phyloP scores from a whole-genome alignment of 2,113 vertebrate species.

The Malurus elegans region DNA sequence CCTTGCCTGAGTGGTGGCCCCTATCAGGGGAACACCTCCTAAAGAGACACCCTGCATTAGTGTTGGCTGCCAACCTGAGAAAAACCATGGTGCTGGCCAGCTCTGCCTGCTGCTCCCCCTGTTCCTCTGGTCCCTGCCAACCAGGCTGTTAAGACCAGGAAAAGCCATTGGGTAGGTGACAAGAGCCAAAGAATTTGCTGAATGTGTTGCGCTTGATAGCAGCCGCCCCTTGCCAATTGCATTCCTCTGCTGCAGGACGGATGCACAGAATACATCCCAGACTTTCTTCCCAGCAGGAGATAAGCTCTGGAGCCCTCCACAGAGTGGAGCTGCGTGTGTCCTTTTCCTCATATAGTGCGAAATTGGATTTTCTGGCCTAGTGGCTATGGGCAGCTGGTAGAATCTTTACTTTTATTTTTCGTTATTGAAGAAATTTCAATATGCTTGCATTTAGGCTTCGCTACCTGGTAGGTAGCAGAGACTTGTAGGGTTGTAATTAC shows the following conservation, averaged over 20 bases:
- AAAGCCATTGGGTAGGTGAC: conserved; percentile 36
- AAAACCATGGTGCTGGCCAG: conserved; percentile 30
- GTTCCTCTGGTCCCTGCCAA: background rate
- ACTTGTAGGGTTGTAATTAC: background rate
- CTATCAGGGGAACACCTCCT: conserved; percentile 16
- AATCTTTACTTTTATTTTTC: background rate
- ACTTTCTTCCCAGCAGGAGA: background rate
- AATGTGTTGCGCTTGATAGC: conserved; percentile 34
- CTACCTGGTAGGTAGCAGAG: background rate
- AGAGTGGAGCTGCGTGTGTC: accelerated
- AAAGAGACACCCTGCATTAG: background rate
- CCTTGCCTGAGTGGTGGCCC: background rate
- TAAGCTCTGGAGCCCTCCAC: background rate
- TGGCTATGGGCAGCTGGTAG: background rate
- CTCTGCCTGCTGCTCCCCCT: conserved; percentile 11
- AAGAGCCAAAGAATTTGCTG: conserved; percentile 46
- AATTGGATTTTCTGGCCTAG: background rate
- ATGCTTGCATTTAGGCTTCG: background rate
- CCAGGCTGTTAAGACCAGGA: conserved; percentile 33
- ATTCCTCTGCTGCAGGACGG: conserved; percentile 7
- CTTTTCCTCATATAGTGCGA: background rate
- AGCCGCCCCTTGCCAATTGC: background rate
- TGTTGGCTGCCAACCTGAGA: conserved; percentile 43
- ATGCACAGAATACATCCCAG: conserved; percentile 4
- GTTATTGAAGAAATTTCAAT: background rate